Evolutionary conservation across 2,797 vertebrate genomes (phyloP).

Genomic region (Brachymystax lenok): DNA sequence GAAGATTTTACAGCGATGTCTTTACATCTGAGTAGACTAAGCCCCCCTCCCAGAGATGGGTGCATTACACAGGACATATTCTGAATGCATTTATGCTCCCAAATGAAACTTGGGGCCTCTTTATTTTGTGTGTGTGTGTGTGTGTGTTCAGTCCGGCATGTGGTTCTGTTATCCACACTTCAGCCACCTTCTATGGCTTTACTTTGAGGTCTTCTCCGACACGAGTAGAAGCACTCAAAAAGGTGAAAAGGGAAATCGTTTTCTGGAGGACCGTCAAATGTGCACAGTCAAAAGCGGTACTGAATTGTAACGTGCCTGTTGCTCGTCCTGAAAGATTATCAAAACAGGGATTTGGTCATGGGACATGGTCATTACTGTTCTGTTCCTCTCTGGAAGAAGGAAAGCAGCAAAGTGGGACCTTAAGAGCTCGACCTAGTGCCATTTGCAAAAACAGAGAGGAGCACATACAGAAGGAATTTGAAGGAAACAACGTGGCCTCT

Average conservation of each 20-base stretch:
- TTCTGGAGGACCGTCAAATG: constrained; percentile 21
- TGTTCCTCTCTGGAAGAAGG: constrained; percentile 49
- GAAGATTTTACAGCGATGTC: constrained; percentile 58
- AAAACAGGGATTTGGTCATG: constrained; percentile 41
- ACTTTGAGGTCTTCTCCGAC: constrained; percentile 64
- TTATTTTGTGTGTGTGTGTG: constrained; percentile 41
- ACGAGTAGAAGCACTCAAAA: not conserved
- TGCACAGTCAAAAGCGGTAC: constrained; percentile 30
- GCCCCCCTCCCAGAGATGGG: constrained; percentile 40
- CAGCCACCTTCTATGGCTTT: constrained; percentile 61
- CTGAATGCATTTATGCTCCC: constrained; percentile 46
- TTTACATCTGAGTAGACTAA: constrained; percentile 57
- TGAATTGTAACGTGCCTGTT: constrained; percentile 36
- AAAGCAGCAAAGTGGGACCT: constrained; percentile 36
- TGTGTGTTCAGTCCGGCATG: constrained; percentile 68
- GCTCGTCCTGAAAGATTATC: constrained; percentile 34
- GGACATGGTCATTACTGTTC: constrained; percentile 40
- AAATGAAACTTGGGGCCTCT: constrained; percentile 37
- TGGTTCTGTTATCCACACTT: constrained; percentile 60
- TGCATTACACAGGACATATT: constrained; percentile 60
- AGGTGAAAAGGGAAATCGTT: constrained; percentile 9
- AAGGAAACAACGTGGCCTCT: constrained; percentile 63
- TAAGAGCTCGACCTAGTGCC: constrained; percentile 44
- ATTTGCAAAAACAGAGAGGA: constrained; percentile 56
- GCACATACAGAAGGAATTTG: constrained; percentile 70